Conservation (phyloP, 2,888 invertebrate species). For the Smittia aterrima region DNA sequence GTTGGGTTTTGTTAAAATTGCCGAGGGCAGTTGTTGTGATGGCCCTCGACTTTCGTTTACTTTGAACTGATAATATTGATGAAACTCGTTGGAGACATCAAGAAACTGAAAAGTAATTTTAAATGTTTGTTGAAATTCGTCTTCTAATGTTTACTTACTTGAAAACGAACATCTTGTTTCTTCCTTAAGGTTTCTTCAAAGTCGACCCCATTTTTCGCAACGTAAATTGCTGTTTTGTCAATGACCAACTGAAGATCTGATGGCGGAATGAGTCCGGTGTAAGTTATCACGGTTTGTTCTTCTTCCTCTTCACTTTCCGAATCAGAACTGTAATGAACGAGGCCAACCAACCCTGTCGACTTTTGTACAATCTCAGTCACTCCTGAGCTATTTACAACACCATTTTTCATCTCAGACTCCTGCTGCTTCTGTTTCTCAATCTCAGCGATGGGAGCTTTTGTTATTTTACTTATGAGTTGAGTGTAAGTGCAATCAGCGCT, state of each 20-base stretch:
- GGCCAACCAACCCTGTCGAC: constrained; percentile 53
- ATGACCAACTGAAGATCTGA: constrained; percentile 83
- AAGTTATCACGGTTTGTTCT: constrained; percentile 40
- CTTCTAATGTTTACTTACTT: too few species aligned
- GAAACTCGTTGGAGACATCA: constrained; percentile 65
- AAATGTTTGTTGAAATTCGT: too few species aligned
- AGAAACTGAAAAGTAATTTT: too few species aligned
- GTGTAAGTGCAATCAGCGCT: constrained; percentile 86
- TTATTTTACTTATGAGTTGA: constrained; percentile 81
- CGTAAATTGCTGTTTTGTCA: constrained; percentile 95
- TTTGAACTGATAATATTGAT: constrained; percentile 77
- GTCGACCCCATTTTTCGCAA: constrained; percentile 90
- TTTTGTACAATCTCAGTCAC: neutral
- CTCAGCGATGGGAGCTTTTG: constrained; percentile 58
- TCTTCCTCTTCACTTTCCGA: constrained; percentile 54
- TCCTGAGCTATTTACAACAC: neutral
- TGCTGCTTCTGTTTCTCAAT: constrained; percentile 35
- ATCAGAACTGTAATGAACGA: constrained; percentile 62
- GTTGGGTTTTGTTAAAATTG: constrained; percentile 49
- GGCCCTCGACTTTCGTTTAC: constrained; percentile 45
- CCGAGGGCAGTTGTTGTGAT: neutral
- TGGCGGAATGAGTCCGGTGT: constrained; percentile 62
- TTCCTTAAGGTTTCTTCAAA: constrained; percentile 85
- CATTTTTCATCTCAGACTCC: neutral
- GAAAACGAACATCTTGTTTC: constrained; percentile 82